Evolutionary conservation across 2,797 vertebrate species (phyloP), one percentile per base, ranked within the genome.

Genomic region (Lutjanus argentimaculatus): DNA sequence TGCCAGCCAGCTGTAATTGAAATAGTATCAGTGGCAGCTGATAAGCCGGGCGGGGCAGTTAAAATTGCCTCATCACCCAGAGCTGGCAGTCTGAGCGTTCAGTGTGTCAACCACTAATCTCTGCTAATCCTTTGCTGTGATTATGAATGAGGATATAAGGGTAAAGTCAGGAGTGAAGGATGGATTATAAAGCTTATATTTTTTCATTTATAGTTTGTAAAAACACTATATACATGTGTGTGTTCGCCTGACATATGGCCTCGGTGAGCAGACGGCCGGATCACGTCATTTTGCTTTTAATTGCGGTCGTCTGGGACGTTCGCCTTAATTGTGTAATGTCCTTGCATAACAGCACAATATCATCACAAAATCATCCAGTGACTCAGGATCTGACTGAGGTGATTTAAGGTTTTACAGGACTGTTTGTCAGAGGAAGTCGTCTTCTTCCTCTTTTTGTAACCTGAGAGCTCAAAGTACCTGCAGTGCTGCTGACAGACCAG

Each of bases 31-130:
- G 36, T 22, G 10, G 22, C 15, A 64, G 71, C 1, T 46, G 72
- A 68, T 69, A 61, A 75, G 53, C 42, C 61, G 11, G 69, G 48
- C 0, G 6, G 21, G 30, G 57, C 19, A 21, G 21, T 52, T 43
- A 45, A 62, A 73, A 69, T 62, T 15, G 66, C 75, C 52, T 77
- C 46, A 59, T 81, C 70, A 56, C 67, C 43, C 73, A 8, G 19
- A 66, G 9, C 49, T 36, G 17, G 40, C 72, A 3, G 58, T 45
- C 3, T 43, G 15, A 68, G 46, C 51, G 64, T 62, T 72, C 67
- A 51, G 48, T 40, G 62, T 68, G 67, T 83, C 82, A 80, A 12
- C 70, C 21, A 22, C 56, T 85, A 52, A 88, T 73, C 85, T 65
- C 48, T 13, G 42, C 14, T 71, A 87, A 88, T 80, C 79, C 77